A percentile compares a stretch with the other conserved stretches of the same genome.
phyloP scores from a whole-genome alignment of 1,140 invertebrate species.

The Drosophila nannoptera region DNA sequence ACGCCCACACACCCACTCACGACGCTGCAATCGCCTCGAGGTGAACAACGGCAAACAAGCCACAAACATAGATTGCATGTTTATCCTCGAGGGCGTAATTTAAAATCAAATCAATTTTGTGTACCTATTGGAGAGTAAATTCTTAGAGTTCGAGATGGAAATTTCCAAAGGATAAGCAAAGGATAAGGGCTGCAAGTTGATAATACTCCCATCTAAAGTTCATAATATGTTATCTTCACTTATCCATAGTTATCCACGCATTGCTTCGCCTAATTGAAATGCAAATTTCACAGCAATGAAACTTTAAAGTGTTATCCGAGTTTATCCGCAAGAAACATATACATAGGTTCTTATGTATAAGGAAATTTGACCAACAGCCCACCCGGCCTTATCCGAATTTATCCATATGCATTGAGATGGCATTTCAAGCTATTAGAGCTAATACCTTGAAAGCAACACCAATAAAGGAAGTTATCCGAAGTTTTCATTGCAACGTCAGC shows the following conservation, averaged over 20 bases:
- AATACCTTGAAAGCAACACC: too few relatives aligned
- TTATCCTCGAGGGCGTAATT: slow-evolving; percentile 6
- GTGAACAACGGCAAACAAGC: slow-evolving; percentile 28
- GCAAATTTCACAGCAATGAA: neutral
- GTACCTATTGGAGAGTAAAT: neutral
- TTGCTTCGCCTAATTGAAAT: too few relatives aligned
- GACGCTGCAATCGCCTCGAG: slow-evolving; percentile 6
- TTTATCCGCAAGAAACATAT: neutral
- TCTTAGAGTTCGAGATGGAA: neutral
- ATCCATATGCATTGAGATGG: neutral
- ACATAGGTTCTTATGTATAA: too few relatives aligned
- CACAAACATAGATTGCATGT: slow-evolving; percentile 2
- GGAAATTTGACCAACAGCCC: too few relatives aligned
- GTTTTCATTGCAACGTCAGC: too few relatives aligned
- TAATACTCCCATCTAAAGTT: too few relatives aligned
- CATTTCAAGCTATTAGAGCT: too few relatives aligned
- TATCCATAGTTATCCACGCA: neutral
- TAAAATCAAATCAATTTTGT: slow-evolving; percentile 17
- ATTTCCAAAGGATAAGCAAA: neutral
- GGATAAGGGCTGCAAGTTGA: too few relatives aligned
- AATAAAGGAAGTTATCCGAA: neutral
- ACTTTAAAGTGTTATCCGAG: neutral
- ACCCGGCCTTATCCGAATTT: neutral
- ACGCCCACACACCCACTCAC: slow-evolving; percentile 5
- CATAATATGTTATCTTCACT: too few relatives aligned